Evolutionary conservation across 2,113 vertebrate species (phyloP).

Genomic region (Rhombomys opimus): DNA sequence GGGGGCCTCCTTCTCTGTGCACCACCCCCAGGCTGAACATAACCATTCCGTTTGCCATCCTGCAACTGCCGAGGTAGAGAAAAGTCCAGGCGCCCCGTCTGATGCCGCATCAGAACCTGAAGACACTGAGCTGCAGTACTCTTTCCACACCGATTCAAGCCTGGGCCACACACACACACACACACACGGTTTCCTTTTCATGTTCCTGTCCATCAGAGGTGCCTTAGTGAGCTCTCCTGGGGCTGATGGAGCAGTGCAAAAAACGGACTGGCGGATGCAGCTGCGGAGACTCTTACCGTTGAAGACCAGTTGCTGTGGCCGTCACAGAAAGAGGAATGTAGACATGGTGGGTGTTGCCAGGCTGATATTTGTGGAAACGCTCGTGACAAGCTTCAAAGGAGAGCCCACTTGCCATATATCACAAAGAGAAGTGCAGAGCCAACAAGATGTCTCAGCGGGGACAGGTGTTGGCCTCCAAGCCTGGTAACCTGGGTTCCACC

Average conservation of each 20-base stretch:
- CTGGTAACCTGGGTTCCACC: too few relatives aligned
- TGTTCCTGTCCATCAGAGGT: neutral
- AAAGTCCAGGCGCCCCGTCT: fast-evolving
- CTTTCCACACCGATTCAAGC: neutral
- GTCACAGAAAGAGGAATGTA: fast-evolving
- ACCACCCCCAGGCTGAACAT: neutral
- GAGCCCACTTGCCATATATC: neutral
- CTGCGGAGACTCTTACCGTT: fast-evolving
- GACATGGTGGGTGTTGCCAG: fast-evolving
- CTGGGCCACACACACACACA: too few relatives aligned
- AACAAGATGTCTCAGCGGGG: too few relatives aligned
- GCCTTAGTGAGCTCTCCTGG: neutral
- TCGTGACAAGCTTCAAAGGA: neutral
- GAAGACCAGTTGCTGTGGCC: too few relatives aligned
- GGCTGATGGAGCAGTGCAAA: neutral
- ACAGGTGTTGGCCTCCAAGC: neutral
- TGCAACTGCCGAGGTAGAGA: neutral
- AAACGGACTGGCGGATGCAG: fast-evolving
- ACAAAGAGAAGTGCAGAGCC: neutral
- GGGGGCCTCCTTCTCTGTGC: neutral
- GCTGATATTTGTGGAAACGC: neutral
- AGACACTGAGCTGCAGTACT: neutral
- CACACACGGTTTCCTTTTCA: neutral
- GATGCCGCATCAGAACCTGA: neutral
- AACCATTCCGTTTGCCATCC: conserved; percentile 29